Conservation (phyloP, 2,113 vertebrate species). For the Rousettus leschenaultii region DNA sequence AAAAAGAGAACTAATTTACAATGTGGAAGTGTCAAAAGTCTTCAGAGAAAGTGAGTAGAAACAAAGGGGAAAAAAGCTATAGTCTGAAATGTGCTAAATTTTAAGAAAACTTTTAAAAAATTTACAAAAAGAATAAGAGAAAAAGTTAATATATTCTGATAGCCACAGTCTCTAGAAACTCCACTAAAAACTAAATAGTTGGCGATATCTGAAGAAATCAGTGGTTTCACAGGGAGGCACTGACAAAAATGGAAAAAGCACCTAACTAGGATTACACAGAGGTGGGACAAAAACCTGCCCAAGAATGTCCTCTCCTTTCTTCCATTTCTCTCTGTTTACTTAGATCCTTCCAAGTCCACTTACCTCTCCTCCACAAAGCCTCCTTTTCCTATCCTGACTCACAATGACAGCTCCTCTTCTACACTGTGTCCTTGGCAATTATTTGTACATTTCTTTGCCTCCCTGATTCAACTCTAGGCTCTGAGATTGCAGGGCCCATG, state of each 20-base stretch:
- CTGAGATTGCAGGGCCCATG: background rate
- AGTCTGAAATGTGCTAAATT: slow-evolving; percentile 1
- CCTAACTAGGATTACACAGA: background rate
- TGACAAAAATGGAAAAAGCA: background rate
- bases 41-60: background rate
- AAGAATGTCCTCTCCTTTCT: background rate
- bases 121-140: background rate
- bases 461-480: background rate
- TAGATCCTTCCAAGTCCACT: background rate
- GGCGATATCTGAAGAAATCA: background rate
- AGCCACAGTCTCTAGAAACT: background rate
- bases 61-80: background rate
- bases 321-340: background rate
- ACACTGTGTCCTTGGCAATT: background rate
- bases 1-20: background rate
- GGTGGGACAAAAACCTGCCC: background rate
- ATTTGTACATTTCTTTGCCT: background rate
- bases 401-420: background rate
- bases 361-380: background rate
- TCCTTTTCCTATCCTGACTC: background rate
- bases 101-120: slow-evolving; percentile 26
- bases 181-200: background rate
- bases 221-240: background rate
- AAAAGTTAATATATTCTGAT: background rate
- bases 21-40: background rate